Evolutionary conservation across 92 coral and sea anemone genomes (phyloP), one percentile per base, ranked within the genome.

Genomic region (Epizoanthus stellaris): DNA sequence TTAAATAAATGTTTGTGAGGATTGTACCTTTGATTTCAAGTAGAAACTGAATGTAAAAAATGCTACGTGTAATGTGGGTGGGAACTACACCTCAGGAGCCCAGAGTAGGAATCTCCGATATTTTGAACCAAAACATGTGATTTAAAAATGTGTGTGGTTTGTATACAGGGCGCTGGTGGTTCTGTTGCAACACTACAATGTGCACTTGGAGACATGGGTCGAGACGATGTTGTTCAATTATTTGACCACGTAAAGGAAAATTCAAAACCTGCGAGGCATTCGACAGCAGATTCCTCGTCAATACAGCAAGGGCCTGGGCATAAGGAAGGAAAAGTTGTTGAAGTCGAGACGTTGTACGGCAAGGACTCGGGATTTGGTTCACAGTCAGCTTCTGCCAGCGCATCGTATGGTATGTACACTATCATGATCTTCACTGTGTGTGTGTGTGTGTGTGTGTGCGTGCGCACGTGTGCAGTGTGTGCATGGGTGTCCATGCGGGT

Each of bases 331-430:
- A 52, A 11, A 52, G 56, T 13, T 52, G 14, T 52, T 52, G 12
- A 10, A 10, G 14, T 52, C 19, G 92, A 89, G 76, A 64, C 89
- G 11, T 73, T 82, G 16, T 82, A 84, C 0, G 91, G 86, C 54
- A 80, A 75, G 43, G 96, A 93, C 82, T 93, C 97, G 23, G 97
- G 97, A 23, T 74, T 91, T 71, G 92, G 93, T 30, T 93, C 97
- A 64, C 90, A 91, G 59, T 91, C 97, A 14, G 73, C 86, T 36
- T 92, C 95, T 21, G 83, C 80, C 4, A 70, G 62, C 25, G 84
- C 61, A 71, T 82, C 85, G 14, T 84, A 87, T 71, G 97, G 97
- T 93, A 85, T 74, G 87, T 25, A 71, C 30, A 6, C 47, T 58
- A 19, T n/a, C 9, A 16, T 39, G 73, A 53, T 5, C 25, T 25